phyloP scores from a whole-genome alignment of 2,797 vertebrate genomes.

The Fringilla coelebs region DNA sequence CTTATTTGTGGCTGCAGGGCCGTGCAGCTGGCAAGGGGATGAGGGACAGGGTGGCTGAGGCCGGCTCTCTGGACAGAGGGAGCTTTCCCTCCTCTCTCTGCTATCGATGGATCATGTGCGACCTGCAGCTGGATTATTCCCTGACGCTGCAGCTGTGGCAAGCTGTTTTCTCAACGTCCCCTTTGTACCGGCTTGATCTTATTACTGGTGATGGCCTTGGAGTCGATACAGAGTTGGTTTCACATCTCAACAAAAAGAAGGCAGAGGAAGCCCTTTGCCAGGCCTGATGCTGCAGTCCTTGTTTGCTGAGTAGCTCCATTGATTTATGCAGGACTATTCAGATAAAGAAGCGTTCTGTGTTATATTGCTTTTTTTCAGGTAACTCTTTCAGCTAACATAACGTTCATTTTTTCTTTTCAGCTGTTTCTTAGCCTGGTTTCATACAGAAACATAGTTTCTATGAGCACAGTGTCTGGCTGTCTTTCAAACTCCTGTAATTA shows the following conservation, averaged over 20 bases:
- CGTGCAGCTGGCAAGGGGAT: background rate
- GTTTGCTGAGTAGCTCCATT: background rate
- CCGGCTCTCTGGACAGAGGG: background rate
- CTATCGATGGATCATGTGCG: background rate
- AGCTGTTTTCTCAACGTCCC: background rate
- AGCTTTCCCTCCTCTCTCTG: background rate
- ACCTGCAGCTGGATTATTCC: conserved; percentile 47
- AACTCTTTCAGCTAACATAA: background rate
- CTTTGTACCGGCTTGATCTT: conserved; percentile 7
- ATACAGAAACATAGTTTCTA: background rate
- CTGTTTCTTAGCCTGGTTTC: background rate
- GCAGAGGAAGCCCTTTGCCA: background rate
- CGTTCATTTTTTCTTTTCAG: background rate
- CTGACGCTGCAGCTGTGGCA: background rate
- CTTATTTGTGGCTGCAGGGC: background rate
- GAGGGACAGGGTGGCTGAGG: background rate
- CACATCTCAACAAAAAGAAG: background rate
- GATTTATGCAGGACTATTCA: background rate
- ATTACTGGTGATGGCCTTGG: conserved; percentile 9
- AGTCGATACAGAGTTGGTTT: background rate
- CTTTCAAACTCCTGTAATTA: background rate
- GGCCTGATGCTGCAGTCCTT: background rate
- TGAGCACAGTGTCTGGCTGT: background rate
- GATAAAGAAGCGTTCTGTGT: background rate
- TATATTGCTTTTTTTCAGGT: background rate